These are phyloP conservation scores for Zoroaster sp. DNA, from an alignment of 53 echinoderm and acorn worm species.

Conservation along the genomic window DNA sequence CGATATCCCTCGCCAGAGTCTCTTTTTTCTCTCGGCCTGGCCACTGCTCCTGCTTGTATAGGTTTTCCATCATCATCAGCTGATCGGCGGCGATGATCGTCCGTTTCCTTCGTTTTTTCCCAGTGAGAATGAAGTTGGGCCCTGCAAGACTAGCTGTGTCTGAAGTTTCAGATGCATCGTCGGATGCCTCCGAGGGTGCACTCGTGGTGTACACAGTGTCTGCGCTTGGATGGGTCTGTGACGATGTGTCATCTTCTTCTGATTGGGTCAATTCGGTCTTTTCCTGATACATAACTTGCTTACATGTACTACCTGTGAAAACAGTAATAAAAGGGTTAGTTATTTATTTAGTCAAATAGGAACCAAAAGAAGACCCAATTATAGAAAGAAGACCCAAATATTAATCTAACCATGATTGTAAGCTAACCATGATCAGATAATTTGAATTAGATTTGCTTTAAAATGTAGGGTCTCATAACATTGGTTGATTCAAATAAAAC, in stretches of 20 bases:
- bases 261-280: neutral
- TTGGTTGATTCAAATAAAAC: no score
- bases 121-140: neutral
- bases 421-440: no score
- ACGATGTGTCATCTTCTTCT: neutral
- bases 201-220: neutral
- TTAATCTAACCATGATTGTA: no score
- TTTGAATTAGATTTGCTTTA: no score
- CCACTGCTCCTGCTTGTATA: conserved; percentile 87
- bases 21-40: conserved; percentile 86
- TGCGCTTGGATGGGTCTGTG: neutral
- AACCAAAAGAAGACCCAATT: no score
- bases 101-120: conserved; percentile 59
- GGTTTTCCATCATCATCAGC: conserved; percentile 69
- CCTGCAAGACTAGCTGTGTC: neutral
- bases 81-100: conserved; percentile 84
- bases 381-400: no score
- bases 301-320: neutral
- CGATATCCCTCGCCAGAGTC: conserved; percentile 75
- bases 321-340: no score
- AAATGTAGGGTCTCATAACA: no score
- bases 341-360: no score
- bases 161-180: conserved; percentile 17
- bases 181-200: neutral
- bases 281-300: neutral